phyloP scores from a whole-genome alignment of 2,888 invertebrate species.

The Apodemia zela region DNA sequence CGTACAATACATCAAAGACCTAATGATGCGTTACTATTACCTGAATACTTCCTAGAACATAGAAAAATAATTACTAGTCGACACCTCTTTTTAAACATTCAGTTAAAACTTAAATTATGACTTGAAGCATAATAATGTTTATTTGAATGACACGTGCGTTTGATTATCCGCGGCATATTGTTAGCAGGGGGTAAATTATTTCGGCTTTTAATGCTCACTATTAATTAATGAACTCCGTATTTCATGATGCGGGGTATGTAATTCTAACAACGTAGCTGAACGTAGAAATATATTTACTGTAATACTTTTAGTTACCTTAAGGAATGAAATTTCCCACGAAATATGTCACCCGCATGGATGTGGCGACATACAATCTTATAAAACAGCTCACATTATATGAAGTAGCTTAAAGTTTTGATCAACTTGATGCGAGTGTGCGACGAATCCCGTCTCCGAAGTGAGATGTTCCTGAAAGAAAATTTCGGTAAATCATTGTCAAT shows the following conservation, averaged over 20 bases:
- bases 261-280: neutral
- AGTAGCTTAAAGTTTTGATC: too few relatives aligned
- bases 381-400: too few relatives aligned
- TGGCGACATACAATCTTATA: too few relatives aligned
- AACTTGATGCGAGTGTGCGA: too few relatives aligned
- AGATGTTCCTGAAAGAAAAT: too few relatives aligned
- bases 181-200: slow-evolving; percentile 33
- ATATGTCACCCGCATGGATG: too few relatives aligned
- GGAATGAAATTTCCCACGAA: neutral
- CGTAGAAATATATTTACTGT: neutral
- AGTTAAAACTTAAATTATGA: slow-evolving; percentile 10
- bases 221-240: slow-evolving; percentile 9
- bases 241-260: slow-evolving; percentile 18
- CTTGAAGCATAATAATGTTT: slow-evolving; percentile 25
- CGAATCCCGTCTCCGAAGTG: too few relatives aligned
- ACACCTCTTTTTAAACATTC: neutral
- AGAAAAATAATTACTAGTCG: neutral
- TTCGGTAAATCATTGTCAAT: too few relatives aligned
- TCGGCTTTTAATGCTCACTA: slow-evolving; percentile 7
- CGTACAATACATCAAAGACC: too few relatives aligned
- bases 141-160: slow-evolving; percentile 32
- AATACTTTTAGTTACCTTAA: neutral
- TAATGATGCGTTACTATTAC: too few relatives aligned
- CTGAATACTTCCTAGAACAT: neutral
- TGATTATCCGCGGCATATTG: slow-evolving; percentile 31